These are phyloP conservation scores for Cacoxenus indagator DNA, from an alignment of 2,888 invertebrate species.

Conservation along the genomic window DNA sequence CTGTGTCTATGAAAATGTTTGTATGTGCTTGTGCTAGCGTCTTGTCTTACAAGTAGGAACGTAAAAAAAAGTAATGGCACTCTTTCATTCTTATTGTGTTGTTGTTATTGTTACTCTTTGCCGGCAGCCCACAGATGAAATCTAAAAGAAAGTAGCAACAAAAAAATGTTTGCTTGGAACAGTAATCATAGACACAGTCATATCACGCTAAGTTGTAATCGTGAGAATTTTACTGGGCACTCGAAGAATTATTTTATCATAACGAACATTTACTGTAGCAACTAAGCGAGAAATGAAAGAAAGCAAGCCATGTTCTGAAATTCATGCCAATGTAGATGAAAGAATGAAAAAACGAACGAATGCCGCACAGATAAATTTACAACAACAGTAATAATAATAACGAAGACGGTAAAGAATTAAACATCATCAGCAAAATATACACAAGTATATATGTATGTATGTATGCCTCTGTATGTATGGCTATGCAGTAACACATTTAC, in stretches of 20 bases:
- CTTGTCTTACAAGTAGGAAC: neutral
- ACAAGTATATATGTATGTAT: neutral
- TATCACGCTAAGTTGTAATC: no score
- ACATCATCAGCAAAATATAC: slow-evolving; percentile 42
- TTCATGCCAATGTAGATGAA: slow-evolving; percentile 51
- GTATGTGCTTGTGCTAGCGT: no score
- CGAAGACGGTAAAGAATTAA: slow-evolving; percentile 46
- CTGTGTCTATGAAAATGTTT: no score
- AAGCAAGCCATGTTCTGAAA: slow-evolving; percentile 64
- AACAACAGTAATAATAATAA: slow-evolving; percentile 18
- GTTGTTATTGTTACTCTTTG: no score
- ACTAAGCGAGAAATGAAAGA: slow-evolving; percentile 44
- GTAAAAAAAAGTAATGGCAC: neutral
- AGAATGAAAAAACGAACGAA: no score
- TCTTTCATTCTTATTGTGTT: neutral
- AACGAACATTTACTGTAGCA: neutral
- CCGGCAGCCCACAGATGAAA: no score
- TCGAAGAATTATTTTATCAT: neutral
- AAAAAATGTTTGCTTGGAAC: no score
- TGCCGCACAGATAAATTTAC: slow-evolving; percentile 35
- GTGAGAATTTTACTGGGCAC: no score
- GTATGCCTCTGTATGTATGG: no score
- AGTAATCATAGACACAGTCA: no score
- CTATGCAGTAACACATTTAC: slow-evolving; percentile 35
- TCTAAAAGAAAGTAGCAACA: no score